Percentiles rank a stretch among this genome's conserved stretches.
Evolutionary conservation across 2,113 vertebrate genomes (phyloP).

Genomic region (Periophthalmus modestus): DNA sequence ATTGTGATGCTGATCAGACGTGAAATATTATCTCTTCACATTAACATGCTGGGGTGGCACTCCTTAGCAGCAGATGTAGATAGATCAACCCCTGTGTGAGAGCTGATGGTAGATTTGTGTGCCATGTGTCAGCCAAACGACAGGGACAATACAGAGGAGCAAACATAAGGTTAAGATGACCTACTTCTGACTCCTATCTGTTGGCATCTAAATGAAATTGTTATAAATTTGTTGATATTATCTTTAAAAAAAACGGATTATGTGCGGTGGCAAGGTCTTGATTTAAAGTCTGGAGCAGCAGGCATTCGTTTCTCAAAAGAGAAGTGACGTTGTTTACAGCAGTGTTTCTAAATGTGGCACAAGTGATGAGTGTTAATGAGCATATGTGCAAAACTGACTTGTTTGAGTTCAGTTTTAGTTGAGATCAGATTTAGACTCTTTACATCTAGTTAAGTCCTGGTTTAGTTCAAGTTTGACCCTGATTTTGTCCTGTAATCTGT

Average conservation of each 20-base stretch:
- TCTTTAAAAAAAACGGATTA: background rate
- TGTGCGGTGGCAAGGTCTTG: background rate
- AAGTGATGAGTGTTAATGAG: background rate
- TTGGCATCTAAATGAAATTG: background rate
- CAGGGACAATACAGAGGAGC: slow-evolving; percentile 29
- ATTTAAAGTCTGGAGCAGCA: background rate
- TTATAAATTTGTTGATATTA: background rate
- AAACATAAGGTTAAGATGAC: background rate
- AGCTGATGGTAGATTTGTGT: slow-evolving; percentile 32
- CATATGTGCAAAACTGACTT: too few relatives aligned
- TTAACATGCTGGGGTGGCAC: slow-evolving; percentile 39
- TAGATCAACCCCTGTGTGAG: slow-evolving; percentile 30
- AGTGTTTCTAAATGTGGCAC: background rate
- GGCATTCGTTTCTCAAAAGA: background rate
- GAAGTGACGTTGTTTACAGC: background rate
- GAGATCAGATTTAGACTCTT: too few relatives aligned
- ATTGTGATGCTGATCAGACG: slow-evolving; percentile 47
- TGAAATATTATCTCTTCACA: slow-evolving; percentile 60
- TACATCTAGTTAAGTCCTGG: too few relatives aligned
- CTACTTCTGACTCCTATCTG: background rate
- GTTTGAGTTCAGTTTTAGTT: too few relatives aligned
- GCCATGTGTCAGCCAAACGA: slow-evolving; percentile 16
- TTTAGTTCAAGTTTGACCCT: too few relatives aligned
- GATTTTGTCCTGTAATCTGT: too few relatives aligned
- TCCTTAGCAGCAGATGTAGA: slow-evolving; percentile 45